phyloP scores from a whole-genome alignment of 2,888 invertebrate species.

The Tetragonula carbonaria region DNA sequence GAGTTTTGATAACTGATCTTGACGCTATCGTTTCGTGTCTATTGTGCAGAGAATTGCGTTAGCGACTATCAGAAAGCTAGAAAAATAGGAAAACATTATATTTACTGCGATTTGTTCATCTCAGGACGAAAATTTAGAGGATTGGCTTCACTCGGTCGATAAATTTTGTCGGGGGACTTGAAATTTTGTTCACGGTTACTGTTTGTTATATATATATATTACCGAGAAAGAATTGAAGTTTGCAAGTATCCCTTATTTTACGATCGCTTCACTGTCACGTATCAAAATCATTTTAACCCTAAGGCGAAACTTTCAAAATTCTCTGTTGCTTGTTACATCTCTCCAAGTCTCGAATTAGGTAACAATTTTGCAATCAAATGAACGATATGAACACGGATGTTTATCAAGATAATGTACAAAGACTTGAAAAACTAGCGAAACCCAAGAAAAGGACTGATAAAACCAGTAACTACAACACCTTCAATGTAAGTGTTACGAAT shows the following conservation, averaged over 20 bases:
- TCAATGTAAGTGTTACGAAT: slow-evolving; percentile 37
- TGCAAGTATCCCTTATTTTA: slow-evolving; percentile 7
- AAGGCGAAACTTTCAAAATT: slow-evolving; percentile 10
- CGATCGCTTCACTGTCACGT: slow-evolving; percentile 23
- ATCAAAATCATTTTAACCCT: slow-evolving; percentile 34
- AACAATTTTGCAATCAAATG: slow-evolving; percentile 1
- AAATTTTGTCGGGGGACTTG: slow-evolving; percentile 2
- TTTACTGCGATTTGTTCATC: slow-evolving; percentile 32
- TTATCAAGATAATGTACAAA: slow-evolving; percentile 29
- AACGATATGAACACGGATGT: slow-evolving; percentile 61
- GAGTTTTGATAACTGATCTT: slow-evolving; percentile 1
- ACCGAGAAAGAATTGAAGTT: slow-evolving; percentile 35
- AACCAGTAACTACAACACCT: slow-evolving; percentile 44
- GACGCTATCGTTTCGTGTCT: neutral
- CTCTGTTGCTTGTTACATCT: neutral
- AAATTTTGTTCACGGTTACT: slow-evolving; percentile 30
- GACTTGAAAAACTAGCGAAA: slow-evolving; percentile 63
- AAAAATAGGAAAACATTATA: neutral
- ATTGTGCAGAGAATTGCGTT: neutral
- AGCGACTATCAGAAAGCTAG: neutral
- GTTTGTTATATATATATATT: slow-evolving; percentile 1
- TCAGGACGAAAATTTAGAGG: neutral
- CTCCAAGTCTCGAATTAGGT: slow-evolving; percentile 1
- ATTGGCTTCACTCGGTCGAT: neutral
- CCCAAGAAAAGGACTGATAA: slow-evolving; percentile 61